phyloP scores from a whole-genome alignment of 2,888 invertebrate genomes.

The Taenaris catops region DNA sequence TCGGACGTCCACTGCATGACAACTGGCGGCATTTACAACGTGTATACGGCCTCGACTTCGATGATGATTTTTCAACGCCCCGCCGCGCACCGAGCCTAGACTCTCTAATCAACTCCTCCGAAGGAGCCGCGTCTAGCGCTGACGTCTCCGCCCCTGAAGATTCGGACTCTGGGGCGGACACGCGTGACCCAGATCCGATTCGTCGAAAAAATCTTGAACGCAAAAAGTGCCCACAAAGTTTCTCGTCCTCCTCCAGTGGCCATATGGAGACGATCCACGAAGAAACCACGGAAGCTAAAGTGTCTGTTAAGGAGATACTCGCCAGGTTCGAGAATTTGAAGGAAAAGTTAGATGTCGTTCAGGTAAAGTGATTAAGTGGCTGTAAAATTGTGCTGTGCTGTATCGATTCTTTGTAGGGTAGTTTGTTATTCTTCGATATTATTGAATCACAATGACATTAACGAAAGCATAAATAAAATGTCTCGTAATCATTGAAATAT shows the following conservation, averaged over 20 bases:
- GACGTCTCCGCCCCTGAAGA: slow-evolving; percentile 82
- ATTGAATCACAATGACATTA: too few relatives aligned
- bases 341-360: slow-evolving; percentile 57
- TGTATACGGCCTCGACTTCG: slow-evolving; percentile 68
- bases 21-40: slow-evolving; percentile 75
- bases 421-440: too few relatives aligned
- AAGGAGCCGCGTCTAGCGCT: slow-evolving; percentile 80
- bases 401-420: too few relatives aligned
- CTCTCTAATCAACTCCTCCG: slow-evolving; percentile 84
- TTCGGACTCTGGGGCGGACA: slow-evolving; percentile 84
- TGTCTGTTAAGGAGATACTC: slow-evolving; percentile 90
- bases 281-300: slow-evolving; percentile 88
- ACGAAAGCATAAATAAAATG: too few relatives aligned
- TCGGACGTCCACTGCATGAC: too few relatives aligned
- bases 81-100: slow-evolving; percentile 81
- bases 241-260: slow-evolving; percentile 79
- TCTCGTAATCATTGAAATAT: too few relatives aligned
- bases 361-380: too few relatives aligned
- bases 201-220: slow-evolving; percentile 43
- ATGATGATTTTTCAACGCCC: slow-evolving; percentile 51
- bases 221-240: slow-evolving; percentile 68
- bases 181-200: slow-evolving; percentile 64
- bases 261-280: slow-evolving; percentile 92
- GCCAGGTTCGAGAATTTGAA: slow-evolving; percentile 88
- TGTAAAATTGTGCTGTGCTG: too few relatives aligned